Evolutionary conservation across 2,888 invertebrate genomes (phyloP), one percentile per base, ranked within the genome.

Genomic region (Stenodera caucasica): DNA sequence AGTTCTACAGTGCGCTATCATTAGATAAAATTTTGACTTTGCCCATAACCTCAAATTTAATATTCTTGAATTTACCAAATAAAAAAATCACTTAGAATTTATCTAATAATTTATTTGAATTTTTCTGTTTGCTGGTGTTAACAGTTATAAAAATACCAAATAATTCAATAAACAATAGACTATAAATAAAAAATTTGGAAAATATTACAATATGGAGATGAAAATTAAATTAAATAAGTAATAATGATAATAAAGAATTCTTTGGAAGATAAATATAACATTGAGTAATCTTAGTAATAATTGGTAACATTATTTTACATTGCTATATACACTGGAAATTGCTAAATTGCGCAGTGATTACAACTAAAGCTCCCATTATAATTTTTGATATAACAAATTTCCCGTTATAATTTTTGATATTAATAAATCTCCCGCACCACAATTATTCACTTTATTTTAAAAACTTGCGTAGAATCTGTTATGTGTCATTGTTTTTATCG

Each of bases 401-500:
- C 26, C 4, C 26, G 7, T 7, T 26, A 7, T 26, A 26, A 7
- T 5, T 26, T 26, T 26, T 5, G 3, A 26, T 26, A 26, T 8
- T 9, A 18, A 33, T 6, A 33, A n/a, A 33, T 33, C n/a, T 45
- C 21, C 45, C n/a, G n/a, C 18, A 45, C 21, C 21, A 11, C 12
- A 5, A 12, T 45, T 45, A 21, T 30, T 40, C 12, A 8, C 1
- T 40, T 1, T 40, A 9, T 15, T 32, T 52, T 71, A 76, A 66
- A 76, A 75, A 66, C 72, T 72, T 21, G 74, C 72, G 70, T 76
- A 76, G 72, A 76, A 76, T 66, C 73, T 68, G 53, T 72, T 67
- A 65, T 71, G 71, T 55, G 71, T 69, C 66, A 76, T 70, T 55
- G 67, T 67, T 63, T 70, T 73, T 35, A 76, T 70, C 5, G 75